Base-by-base conservation (phyloP, 2,797 vertebrate genomes). In the Petrocephalus sullivani region DNA sequence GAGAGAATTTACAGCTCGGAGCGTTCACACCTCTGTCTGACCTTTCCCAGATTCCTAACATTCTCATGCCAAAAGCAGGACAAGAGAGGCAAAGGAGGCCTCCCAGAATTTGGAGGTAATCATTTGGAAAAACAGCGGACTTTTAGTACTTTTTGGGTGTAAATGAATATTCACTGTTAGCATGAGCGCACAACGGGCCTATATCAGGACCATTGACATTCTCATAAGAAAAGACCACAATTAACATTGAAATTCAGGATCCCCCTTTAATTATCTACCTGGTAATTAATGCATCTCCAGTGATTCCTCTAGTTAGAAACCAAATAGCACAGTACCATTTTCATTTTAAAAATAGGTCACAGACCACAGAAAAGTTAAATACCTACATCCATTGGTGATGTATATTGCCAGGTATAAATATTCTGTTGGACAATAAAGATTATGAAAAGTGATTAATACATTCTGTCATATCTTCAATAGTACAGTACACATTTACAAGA, bases 11-110 rank as follows among this genome's bases (percentile, higher is more conserved):
- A 84, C 51, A 28, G 51, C 81, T 84, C 12, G 49, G 53, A 84
- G 41, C 21, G 4, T 84, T 84, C 81, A 84, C 81, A 84, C 81
- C 51, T 23, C 49, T 53, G 46, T 53, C n/a, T 23, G 51, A 84
- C 81, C 75, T 54, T 54, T 9, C 46, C 28, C 51, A 54, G 9
- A 21, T 49, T 84, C 46, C 81, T 84, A 84, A 84, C 81, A 84
- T 54, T 84, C 81, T 84, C 49, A 84, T 84, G 81, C n/a, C 81
- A 84, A 28, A 84, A 51, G 81, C 75, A 81, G 75, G 37, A 49
- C 16, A 81, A 9, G 75, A 81, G 19, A 21, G 19, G 41, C 37
- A 0, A 81, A 49, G 75, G 75, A 49, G 41, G 41, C 41, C 75
- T 81, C 41, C 37, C 14, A 81, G 75, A 49, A 49, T 81, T 81